Percentiles rank a stretch among this genome's conserved stretches.
Conservation (phyloP, 2,888 invertebrate genomes). For the Micoletzkya japonica region DNA sequence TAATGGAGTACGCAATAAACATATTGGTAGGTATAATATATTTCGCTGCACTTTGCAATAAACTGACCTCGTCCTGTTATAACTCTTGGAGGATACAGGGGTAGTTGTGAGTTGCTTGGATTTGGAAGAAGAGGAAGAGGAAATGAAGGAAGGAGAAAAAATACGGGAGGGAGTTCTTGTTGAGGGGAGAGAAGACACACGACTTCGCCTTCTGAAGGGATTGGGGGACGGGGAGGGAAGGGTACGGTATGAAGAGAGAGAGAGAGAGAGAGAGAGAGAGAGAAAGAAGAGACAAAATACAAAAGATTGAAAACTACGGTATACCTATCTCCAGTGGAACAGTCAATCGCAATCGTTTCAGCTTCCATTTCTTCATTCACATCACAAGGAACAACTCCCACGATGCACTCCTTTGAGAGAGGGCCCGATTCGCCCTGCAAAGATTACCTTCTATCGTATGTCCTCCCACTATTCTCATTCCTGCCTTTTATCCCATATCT, state of each 20-base stretch:
- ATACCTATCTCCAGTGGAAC: constrained; percentile 9
- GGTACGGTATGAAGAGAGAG: background rate
- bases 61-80: too few species aligned
- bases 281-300: too few species aligned
- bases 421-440: constrained; percentile 13
- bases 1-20: too few species aligned
- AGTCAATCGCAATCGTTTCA: constrained; percentile 18
- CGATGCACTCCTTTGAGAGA: constrained; percentile 4
- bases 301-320: background rate
- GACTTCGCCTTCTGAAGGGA: background rate
- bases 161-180: constrained; percentile 10
- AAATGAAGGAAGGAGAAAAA: constrained; percentile 5
- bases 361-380: constrained; percentile 20
- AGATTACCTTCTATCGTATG: too few species aligned
- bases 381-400: constrained; percentile 15
- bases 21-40: too few species aligned
- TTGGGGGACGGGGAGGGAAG: background rate
- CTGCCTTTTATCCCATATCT: too few species aligned
- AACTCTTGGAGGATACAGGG: too few species aligned
- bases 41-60: too few species aligned
- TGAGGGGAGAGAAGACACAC: background rate
- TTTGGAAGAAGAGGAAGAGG: too few species aligned
- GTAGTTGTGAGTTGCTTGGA: too few species aligned
- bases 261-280: too few species aligned
- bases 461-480: too few species aligned